Base-by-base conservation (phyloP, 2,888 invertebrate genomes). In the Stenichneumon culpator region DNA sequence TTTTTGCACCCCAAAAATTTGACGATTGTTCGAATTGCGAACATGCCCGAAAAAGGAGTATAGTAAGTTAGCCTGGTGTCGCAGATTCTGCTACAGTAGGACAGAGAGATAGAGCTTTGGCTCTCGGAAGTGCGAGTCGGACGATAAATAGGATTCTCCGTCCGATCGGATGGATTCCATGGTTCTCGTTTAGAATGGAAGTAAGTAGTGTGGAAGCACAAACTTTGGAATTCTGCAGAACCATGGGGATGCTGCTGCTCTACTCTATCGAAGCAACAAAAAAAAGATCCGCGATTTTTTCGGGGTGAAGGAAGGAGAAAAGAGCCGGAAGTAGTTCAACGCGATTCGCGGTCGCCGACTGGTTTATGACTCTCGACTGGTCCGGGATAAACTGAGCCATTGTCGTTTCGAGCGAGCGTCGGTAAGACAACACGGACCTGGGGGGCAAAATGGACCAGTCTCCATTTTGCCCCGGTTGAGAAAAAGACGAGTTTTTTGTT, bases 131-230 rank as follows among this genome's bases (percentile, higher is more conserved):
- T 67, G 25, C 44, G 57, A 70, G 14, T 11, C 22, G 25, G 36
- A 25, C 44, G 32, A 69, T 28, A 47, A 70, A 11, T 9, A 16
- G 3, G n/a, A 74, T 47, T 57, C 32, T 39, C 65, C 32, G 54
- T 63, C n/a, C 65, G 9, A 19, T 57, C 63, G 60, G 7, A 50
- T 19, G 39, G 11, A 63, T 63, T 28, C n/a, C 5, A 32, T 63
- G 28, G 63, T 28, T 32, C 16, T 25, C 22, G 16, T 63, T 28
- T 3, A n/a, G 63, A 16, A 16, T 63, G 63, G 63, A 63, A 63
- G 47, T 25, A 54, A 77, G 19, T 9, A 80, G 22, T 78, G 82
- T 73, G 82, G 82, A 82, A 82, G 82, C 82, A 60, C 82, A 28
- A 44, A 77, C 47, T 39, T 50, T 67, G 52, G 14, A 82, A 72